Conservation (phyloP, 2,113 vertebrate species). For the Glaucidium brasilianum region DNA sequence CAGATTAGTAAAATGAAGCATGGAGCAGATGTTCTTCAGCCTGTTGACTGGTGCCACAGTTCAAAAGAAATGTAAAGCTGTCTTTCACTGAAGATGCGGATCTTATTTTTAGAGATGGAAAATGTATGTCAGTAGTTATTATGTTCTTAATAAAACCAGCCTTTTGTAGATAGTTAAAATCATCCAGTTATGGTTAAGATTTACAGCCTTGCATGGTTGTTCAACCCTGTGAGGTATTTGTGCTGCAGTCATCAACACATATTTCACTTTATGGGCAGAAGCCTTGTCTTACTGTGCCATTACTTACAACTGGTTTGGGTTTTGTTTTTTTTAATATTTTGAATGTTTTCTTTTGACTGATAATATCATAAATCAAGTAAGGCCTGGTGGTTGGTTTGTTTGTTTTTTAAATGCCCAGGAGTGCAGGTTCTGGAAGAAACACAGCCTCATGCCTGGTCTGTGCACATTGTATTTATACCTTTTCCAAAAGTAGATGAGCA, state of each 20-base stretch:
- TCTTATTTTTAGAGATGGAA: not conserved
- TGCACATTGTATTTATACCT: not conserved
- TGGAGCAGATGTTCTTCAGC: not conserved
- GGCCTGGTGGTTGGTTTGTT: not conserved
- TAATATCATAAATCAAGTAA: not conserved
- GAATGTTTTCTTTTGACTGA: not conserved
- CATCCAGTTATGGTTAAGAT: not conserved
- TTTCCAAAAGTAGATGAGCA: not conserved
- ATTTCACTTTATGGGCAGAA: not conserved
- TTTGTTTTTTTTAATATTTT: not conserved
- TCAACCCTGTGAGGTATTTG: not conserved
- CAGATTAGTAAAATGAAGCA: not conserved
- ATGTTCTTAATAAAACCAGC: not conserved
- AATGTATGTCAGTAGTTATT: not conserved
- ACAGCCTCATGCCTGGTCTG: not conserved
- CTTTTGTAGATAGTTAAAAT: not conserved
- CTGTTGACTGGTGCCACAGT: fast-evolving
- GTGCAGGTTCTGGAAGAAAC: not conserved
- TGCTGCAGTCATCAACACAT: not conserved
- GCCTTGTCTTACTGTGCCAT: not conserved
- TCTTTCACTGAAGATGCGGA: not conserved
- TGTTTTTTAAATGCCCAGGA: not conserved
- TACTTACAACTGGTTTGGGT: not conserved
- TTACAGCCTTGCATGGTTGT: not conserved
- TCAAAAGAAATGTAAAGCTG: not conserved